Percentiles rank a stretch among this genome's conserved stretches.
phyloP scores from a whole-genome alignment of 2,888 invertebrate species.

The Limnephilus rhombicus region DNA sequence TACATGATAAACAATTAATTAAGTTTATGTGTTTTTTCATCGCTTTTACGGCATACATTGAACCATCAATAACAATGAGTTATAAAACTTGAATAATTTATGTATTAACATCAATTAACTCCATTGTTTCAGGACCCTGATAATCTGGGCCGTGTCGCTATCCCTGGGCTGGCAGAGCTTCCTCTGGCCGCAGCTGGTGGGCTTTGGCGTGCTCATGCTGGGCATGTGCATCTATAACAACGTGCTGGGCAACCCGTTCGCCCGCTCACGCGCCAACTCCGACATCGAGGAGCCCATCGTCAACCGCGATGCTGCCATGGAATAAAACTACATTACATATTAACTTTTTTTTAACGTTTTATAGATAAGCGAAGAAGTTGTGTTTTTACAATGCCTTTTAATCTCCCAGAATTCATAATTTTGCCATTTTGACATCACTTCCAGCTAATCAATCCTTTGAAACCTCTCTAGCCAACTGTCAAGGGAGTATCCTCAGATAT shows the following conservation, averaged over 20 bases:
- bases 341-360: not conserved
- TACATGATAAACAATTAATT: no score
- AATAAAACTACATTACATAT: not conserved
- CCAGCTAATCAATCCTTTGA: not conserved
- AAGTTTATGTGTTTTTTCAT: no score
- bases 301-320: slow-evolving; percentile 52
- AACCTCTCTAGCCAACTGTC: not conserved
- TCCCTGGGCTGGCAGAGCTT: slow-evolving; percentile 88
- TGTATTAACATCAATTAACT: not conserved
- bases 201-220: slow-evolving; percentile 85
- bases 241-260: slow-evolving; percentile 70
- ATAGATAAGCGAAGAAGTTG: not conserved
- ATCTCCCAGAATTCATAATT: not conserved
- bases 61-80: no score
- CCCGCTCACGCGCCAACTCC: not conserved
- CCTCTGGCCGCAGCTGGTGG: slow-evolving; percentile 87
- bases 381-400: not conserved
- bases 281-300: slow-evolving; percentile 54
- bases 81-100: no score
- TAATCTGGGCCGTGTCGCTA: slow-evolving; percentile 93
- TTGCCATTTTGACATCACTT: not conserved
- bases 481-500: not conserved
- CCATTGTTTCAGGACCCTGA: slow-evolving; percentile 81
- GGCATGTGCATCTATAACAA: slow-evolving; percentile 93
- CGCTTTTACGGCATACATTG: no score